Evolutionary conservation across 2,113 vertebrate genomes (phyloP), one percentile per base, ranked within the genome.

Genomic region (Gymnocephalus cernua): DNA sequence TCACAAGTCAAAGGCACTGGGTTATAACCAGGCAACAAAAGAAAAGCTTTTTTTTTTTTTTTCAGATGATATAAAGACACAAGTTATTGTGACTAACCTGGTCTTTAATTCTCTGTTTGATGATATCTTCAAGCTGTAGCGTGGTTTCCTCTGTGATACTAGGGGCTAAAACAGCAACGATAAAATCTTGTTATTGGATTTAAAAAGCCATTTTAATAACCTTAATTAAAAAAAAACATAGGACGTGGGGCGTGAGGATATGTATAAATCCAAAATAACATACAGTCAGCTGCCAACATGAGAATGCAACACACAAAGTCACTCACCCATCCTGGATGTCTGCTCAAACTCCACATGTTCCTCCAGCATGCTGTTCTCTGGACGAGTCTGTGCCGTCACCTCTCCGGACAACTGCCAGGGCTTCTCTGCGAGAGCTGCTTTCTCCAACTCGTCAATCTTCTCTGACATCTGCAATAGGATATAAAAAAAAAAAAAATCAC

Each of bases 81-180:
- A 69, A 10, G 11, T 62, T 48, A 44, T 4, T 68, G 35, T 29
- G 6, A 27, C 86, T 81, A 64, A 99, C 98, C 96, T 97, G 96
- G 88, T 99, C 98, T 95, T 96, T 95, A 90, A 99, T 98, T 92
- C 98, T 96, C 92, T 99, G 97, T 91, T 97, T 99, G 88, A 99
- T 99, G 41, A 98, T 93, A 75, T 99, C 98, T 90, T 99, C 98
- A 9, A 99, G 95, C 68, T 96, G 94, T 53, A 99, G 89, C 6
- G 98, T 99, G 29, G 96, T 99, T 92, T 99, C 98, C 79, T 99
- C 98, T 0, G 98, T 99, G 82, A 99, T 95, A 51, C 96, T 92
- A 77, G 98, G 98, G 4, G 97, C 98, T 99, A 53, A 45, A 51
- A 75, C 16, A 64, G 18, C 14, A 80, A 15, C 71, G 9, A 61